Percentiles rank a stretch among this genome's conserved stretches.
These are phyloP conservation scores for Anguilla japonica DNA, from an alignment of 2,113 vertebrate genomes.

Conservation along the genomic window DNA sequence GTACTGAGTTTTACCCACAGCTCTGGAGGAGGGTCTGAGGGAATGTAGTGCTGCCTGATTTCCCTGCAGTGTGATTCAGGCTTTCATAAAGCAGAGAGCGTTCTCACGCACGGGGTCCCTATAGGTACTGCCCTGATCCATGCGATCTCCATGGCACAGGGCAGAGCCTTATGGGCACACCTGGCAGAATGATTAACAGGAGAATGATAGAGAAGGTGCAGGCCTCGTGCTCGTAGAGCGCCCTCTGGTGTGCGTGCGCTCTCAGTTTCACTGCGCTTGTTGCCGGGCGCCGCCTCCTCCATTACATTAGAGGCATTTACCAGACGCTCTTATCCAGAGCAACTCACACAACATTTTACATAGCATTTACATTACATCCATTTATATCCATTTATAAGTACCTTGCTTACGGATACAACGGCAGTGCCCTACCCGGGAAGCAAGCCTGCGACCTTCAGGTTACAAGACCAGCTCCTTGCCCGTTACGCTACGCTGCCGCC, in stretches of 20 bases:
- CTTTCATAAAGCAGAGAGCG: background rate
- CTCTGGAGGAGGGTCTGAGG: background rate
- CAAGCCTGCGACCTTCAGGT: too few relatives aligned
- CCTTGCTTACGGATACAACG: too few relatives aligned
- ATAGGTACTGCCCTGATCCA: background rate
- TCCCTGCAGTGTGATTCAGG: conserved; percentile 4
- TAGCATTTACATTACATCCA: too few relatives aligned
- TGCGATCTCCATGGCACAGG: background rate
- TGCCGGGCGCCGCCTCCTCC: background rate
- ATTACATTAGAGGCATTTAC: too few relatives aligned
- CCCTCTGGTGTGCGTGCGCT: background rate
- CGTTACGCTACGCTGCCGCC: too few relatives aligned
- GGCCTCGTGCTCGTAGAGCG: background rate
- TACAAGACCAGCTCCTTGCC: too few relatives aligned
- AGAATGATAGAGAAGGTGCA: background rate
- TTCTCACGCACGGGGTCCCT: background rate
- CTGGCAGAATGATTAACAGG: background rate
- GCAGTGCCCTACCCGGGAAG: too few relatives aligned
- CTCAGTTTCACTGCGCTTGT: background rate
- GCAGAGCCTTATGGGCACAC: background rate
- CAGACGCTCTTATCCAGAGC: too few relatives aligned
- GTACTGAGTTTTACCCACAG: background rate
- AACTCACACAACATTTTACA: too few relatives aligned
- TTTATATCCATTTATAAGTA: too few relatives aligned
- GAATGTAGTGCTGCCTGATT: background rate